Conservation (phyloP, 2,797 vertebrate genomes). For the Enteromius viviparus region DNA sequence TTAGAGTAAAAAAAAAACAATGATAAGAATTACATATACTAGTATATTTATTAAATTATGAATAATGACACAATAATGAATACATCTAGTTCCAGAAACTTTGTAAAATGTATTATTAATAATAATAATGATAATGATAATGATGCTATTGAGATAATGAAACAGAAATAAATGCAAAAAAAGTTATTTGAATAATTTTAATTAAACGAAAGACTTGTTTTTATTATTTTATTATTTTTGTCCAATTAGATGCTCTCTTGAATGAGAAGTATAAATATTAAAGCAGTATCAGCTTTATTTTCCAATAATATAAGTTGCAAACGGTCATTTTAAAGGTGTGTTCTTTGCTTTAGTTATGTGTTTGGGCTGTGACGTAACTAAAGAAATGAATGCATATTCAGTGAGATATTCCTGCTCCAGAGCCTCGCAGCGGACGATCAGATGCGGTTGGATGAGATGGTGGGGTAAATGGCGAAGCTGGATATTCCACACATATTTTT, state of each 20-base stretch:
- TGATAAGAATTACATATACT: background rate
- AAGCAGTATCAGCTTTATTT: background rate
- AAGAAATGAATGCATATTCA: background rate
- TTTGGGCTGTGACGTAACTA: background rate
- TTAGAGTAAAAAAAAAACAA: too few species aligned
- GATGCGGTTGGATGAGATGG: slow-evolving; percentile 19
- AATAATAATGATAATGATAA: too few species aligned
- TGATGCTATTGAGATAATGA: too few species aligned
- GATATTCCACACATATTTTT: slow-evolving; percentile 60
- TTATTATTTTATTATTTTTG: background rate
- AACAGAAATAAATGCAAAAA: too few species aligned
- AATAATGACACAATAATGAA: background rate
- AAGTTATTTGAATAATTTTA: too few species aligned
- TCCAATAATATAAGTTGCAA: background rate
- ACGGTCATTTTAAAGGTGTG: background rate
- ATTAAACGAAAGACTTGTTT: background rate
- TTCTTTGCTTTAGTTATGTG: background rate
- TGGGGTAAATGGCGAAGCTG: slow-evolving; percentile 52
- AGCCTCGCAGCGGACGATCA: background rate
- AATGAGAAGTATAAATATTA: background rate
- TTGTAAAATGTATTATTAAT: too few species aligned
- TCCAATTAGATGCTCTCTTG: background rate
- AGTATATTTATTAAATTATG: background rate
- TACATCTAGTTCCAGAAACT: background rate
- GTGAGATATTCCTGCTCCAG: background rate